Evolutionary conservation across 2,113 vertebrate genomes (phyloP).

Genomic region (Fregetta grallaria): DNA sequence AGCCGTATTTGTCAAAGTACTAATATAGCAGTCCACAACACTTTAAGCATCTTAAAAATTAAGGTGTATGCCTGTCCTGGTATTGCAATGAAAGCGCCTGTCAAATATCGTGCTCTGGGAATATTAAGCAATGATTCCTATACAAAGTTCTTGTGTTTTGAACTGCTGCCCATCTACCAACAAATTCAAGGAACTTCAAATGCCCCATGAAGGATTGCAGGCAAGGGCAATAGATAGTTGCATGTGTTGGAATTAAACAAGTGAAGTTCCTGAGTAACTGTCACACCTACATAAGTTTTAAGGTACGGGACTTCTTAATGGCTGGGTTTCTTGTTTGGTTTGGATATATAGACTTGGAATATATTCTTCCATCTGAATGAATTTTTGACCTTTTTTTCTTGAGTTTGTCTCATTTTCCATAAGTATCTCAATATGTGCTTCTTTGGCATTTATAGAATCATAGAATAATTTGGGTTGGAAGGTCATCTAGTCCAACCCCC

Average conservation of each 20-base stretch:
- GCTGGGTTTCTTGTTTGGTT: neutral
- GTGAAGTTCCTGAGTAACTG: neutral
- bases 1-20: neutral
- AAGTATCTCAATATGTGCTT: fast-evolving
- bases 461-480: neutral
- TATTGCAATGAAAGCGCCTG: neutral
- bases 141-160: neutral
- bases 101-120: neutral
- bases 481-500: fast-evolving
- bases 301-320: neutral
- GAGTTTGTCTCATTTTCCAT: fast-evolving
- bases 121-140: neutral
- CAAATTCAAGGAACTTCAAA: neutral
- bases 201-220: neutral
- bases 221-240: neutral
- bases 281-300: neutral
- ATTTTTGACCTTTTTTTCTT: neutral
- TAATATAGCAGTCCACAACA: neutral
- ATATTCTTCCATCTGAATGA: neutral
- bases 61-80: neutral
- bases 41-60: neutral
- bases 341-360: neutral
- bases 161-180: neutral
- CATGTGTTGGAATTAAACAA: neutral
- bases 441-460: neutral